Conservation (phyloP, 2,113 vertebrate genomes). For the Nycticebus coucang region DNA sequence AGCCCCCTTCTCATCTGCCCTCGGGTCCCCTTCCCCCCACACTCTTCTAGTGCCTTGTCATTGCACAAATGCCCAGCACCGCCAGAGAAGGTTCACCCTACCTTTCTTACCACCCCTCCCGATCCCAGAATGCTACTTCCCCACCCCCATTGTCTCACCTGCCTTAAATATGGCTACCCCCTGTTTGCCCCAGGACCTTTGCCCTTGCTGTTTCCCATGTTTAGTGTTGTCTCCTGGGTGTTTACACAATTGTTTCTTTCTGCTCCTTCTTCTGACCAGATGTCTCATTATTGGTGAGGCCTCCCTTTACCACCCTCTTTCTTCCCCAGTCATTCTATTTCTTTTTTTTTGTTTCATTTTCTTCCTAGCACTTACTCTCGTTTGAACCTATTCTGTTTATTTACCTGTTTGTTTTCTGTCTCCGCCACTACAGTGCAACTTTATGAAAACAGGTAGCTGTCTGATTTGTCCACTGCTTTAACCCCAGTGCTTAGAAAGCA, state of each 20-base stretch:
- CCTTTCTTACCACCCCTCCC: background rate
- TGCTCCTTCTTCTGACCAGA: background rate
- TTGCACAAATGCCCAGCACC: background rate
- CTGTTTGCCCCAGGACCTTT: background rate
- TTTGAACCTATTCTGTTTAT: constrained; percentile 1
- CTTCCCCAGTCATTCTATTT: constrained; percentile 10
- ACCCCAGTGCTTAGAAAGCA: constrained; percentile 5
- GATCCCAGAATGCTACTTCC: background rate
- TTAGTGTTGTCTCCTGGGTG: background rate
- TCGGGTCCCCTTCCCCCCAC: background rate
- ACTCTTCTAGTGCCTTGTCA: constrained; percentile 12
- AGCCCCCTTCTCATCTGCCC: background rate
- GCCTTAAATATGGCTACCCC: background rate
- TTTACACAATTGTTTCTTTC: background rate
- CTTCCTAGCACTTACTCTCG: background rate
- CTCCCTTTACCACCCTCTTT: background rate
- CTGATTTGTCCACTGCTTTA: background rate
- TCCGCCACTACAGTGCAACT: background rate
- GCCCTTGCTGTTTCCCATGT: background rate
- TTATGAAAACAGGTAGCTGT: constrained; percentile 60
- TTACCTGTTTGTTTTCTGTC: constrained; percentile 10
- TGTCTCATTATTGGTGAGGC: background rate
- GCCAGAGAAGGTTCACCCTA: constrained; percentile 12
- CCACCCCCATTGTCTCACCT: too few species aligned
- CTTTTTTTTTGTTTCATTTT: constrained; percentile 26